Base-by-base conservation (phyloP, 2,797 vertebrate species). In the Hoplostethus atlanticus region DNA sequence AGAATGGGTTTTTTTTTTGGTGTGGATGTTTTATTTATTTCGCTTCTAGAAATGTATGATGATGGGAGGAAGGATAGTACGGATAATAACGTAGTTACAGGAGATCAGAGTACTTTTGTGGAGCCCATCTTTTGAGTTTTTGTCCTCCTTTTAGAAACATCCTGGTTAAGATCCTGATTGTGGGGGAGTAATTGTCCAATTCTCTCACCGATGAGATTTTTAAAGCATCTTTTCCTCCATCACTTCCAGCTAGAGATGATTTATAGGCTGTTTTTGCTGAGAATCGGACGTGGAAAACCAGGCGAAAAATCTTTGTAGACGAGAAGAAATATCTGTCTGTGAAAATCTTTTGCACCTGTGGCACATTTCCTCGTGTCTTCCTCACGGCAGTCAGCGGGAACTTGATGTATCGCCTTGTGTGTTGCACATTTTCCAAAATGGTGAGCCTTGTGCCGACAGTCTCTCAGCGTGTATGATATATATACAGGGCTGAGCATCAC, bases 391-490 rank as follows among this genome's bases (percentile, higher is more conserved):
- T 68, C 82, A 72, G 80, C 71, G 60, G 60, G 59, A 67, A 67
- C 60, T 52, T 77, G 77, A 84, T 76, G 67, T 73, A 80, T 86
- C 67, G 74, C 68, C 70, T 76, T 1, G 64, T 50, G 68, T 80
- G 71, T 86, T 84, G 70, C 67, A 65, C 51, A 83, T 84, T 63
- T 71, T 62, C 69, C 55, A 68, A 76, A 84, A 78, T 51, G 71
- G 64, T 71, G 71, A 79, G 73, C 61, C 50, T 48, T 28, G 47
- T 6, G 15, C 73, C 73, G 85, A 83, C 84, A 82, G 84, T 68
- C 75, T 86, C 60, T 75, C 76, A 79, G 78, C 54, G 68, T 80
- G 84, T 76, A 80, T 81, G 79, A 21, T 21, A 84, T 84, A 54
- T 64, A 79, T 73, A 83, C 79, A 48, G 67, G 83, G 65, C 65